Evolutionary conservation across 2,113 vertebrate genomes (phyloP).

Genomic region (Apeltes quadracus): DNA sequence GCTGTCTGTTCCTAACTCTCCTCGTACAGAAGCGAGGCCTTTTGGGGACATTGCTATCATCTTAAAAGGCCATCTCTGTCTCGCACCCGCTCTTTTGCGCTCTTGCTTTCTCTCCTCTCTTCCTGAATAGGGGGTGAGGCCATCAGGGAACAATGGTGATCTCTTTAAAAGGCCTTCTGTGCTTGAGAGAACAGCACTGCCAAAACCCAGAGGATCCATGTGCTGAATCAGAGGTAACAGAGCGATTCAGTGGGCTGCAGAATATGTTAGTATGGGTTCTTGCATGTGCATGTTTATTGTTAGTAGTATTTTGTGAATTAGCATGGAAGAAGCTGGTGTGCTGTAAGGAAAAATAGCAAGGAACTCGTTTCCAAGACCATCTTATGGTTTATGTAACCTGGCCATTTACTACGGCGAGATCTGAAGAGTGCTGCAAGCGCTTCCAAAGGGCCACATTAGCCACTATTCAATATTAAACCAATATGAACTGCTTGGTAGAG

Average conservation of each 20-base stretch:
- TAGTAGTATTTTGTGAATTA: not conserved
- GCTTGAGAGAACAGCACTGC: conserved; percentile 52
- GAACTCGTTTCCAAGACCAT: not conserved
- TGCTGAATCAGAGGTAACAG: conserved; percentile 56
- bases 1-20: conserved; percentile 69
- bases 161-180: conserved; percentile 70
- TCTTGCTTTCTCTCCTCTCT: conserved; percentile 25
- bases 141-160: conserved; percentile 69
- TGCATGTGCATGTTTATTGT: not conserved
- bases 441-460: conserved; percentile 34
- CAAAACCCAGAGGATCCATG: conserved; percentile 62
- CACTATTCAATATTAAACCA: conserved; percentile 39
- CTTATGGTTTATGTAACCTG: conserved; percentile 20
- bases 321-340: conserved; percentile 12
- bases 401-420: conserved; percentile 18
- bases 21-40: conserved; percentile 56
- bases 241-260: conserved; percentile 44
- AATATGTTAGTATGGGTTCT: conserved; percentile 3
- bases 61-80: conserved; percentile 62
- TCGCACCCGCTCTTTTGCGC: not conserved
- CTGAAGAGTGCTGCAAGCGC: conserved; percentile 5
- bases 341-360: not conserved
- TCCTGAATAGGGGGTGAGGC: conserved; percentile 51
- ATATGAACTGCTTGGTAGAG: conserved; percentile 32
- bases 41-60: conserved; percentile 66